phyloP scores from a whole-genome alignment of 1,140 invertebrate genomes.

The Drosophila murphyi region DNA sequence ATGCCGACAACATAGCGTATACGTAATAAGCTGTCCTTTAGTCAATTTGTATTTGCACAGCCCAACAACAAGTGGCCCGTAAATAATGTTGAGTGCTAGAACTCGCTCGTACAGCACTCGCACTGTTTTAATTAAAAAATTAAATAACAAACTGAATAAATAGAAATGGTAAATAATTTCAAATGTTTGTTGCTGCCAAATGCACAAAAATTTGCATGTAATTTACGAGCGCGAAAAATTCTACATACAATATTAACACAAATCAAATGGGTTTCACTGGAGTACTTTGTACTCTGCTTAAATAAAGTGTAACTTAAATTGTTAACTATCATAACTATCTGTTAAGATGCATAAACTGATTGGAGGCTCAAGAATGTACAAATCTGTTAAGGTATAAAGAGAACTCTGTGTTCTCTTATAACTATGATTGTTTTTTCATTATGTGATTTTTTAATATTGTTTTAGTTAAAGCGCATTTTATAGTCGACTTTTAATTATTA shows the following conservation, averaged over 20 bases:
- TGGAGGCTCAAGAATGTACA: no score
- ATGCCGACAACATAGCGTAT: constrained; percentile 47
- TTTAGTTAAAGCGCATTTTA: neutral
- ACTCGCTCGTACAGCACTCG: neutral
- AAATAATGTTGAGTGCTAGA: constrained; percentile 9
- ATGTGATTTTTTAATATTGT: no score
- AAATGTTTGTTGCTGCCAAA: constrained; percentile 1
- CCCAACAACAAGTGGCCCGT: neutral
- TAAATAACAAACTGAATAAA: constrained; percentile 46
- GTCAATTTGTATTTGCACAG: constrained; percentile 40
- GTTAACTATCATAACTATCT: no score
- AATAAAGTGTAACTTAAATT: neutral
- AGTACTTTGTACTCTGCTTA: constrained; percentile 2
- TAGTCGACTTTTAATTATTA: neutral
- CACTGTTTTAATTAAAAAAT: constrained; percentile 44
- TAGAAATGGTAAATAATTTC: constrained; percentile 44
- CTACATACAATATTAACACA: constrained; percentile 30
- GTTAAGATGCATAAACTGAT: no score
- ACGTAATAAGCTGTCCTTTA: constrained; percentile 36
- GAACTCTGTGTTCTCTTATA: no score
- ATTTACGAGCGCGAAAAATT: constrained; percentile 25
- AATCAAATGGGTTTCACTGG: constrained; percentile 23
- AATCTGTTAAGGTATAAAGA: no score
- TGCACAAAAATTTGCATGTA: constrained; percentile 26
- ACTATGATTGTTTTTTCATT: no score